Evolutionary conservation across 2,797 vertebrate genomes (phyloP), one percentile per base, ranked within the genome.

Genomic region (Pampus argenteus): DNA sequence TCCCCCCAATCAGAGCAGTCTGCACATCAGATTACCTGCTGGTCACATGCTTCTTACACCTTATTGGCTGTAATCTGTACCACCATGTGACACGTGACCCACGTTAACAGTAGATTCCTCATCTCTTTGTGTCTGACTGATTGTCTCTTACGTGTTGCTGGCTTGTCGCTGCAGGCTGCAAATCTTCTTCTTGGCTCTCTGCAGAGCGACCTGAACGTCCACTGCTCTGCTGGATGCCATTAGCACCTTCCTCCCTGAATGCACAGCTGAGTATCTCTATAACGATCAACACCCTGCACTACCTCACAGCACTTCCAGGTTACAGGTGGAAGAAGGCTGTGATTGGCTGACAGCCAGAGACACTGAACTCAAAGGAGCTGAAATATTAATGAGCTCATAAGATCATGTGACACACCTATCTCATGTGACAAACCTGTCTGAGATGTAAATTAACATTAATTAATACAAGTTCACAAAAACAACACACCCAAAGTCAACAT

Each of bases 171-270:
- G 86, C 76, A 94, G 86, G n/a, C 50, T 74, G 45, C 65, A 79
- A 64, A 95, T 93, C 86, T 92, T 94, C 63, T 71, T 81, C 78
- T 91, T 94, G 0, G 92, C 91, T 73, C 93, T 89, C 75, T 85
- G 92, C 13, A 95, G 84, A 71, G 93, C 94, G 13, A 80, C 56
- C 18, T 91, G 86, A 44, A 94, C 90, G 3, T 94, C 93, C n/a
- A 68, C 60, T 20, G 56, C 85, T 82, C 86, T 79, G 54, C 66
- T 56, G 17, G 73, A 82, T 61, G 89, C 89, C 93, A 94, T 93
- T 29, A 7, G 8, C 73, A 70, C 31, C 66, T 38, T 6, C 58
- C 69, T 58, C 36, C 31, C 29, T 28, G n/a, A 55, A 14, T 44
- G 11, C 29, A 36, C 45, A 26, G 28, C 54, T 61, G 40, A 63